Evolutionary conservation across 2,113 vertebrate genomes (phyloP).

Genomic region (Empidonax traillii): DNA sequence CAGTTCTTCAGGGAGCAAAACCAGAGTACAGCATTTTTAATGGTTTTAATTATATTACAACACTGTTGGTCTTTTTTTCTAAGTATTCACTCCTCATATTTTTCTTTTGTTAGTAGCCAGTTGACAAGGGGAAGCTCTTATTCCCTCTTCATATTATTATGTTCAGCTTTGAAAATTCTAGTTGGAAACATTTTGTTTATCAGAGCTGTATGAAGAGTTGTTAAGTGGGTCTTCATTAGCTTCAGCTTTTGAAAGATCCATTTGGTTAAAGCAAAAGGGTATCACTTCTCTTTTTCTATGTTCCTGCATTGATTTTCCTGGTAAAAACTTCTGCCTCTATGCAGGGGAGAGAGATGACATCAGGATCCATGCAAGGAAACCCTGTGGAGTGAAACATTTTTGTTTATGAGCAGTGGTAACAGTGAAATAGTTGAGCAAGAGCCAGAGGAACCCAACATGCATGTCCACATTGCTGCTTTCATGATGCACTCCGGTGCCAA

Average conservation of each 20-base stretch:
- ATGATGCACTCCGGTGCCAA: accelerated
- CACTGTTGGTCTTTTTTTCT: constrained; percentile 36
- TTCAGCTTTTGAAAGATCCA: neutral
- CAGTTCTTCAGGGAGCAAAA: constrained; percentile 61
- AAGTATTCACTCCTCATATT: constrained; percentile 64
- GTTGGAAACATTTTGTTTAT: constrained; percentile 48
- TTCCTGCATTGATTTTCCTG: neutral
- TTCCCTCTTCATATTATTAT: constrained; percentile 39
- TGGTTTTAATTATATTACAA: constrained; percentile 69
- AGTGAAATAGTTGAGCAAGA: neutral
- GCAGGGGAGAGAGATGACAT: neutral
- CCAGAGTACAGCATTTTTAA: constrained; percentile 63
- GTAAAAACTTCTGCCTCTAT: neutral
- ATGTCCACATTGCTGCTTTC: neutral
- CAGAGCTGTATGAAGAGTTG: constrained; percentile 25
- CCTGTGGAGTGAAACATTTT: neutral
- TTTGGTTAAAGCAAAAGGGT: neutral
- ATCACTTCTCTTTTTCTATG: neutral
- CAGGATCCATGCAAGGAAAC: neutral
- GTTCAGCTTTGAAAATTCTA: constrained; percentile 33
- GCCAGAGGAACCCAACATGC: accelerated
- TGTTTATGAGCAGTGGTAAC: neutral
- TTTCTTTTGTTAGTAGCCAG: constrained; percentile 60
- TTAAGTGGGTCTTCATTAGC: neutral
- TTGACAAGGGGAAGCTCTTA: constrained; percentile 58